These are phyloP conservation scores for Luidia sarsii DNA, from an alignment of 53 echinoderm and acorn worm genomes.

Conservation along the genomic window DNA sequence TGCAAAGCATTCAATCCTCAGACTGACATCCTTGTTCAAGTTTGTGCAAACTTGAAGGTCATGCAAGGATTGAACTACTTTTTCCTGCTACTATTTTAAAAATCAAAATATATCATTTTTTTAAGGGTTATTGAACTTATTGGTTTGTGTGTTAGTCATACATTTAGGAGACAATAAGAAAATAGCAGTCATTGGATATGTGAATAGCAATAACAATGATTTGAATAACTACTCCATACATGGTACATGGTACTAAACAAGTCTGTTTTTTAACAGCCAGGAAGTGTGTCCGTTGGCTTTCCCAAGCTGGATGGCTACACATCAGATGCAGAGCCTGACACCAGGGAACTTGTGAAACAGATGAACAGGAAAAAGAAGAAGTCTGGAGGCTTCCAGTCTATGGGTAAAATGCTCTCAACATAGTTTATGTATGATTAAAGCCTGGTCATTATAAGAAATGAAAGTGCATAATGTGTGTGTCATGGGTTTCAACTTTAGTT, in stretches of 20 bases:
- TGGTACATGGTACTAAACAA: neutral
- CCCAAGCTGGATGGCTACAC: constrained; percentile 88
- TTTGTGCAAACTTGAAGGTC: no score
- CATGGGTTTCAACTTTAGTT: no score
- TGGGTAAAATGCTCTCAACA: no score
- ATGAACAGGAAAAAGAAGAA: constrained; percentile 95
- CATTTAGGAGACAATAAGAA: no score
- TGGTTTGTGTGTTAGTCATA: no score
- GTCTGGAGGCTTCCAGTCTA: constrained; percentile 97
- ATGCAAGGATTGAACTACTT: neutral
- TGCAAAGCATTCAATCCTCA: no score
- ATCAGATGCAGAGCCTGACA: constrained; percentile 87
- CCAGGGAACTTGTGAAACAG: constrained; percentile 70
- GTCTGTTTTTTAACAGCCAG: constrained; percentile 3
- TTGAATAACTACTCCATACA: neutral
- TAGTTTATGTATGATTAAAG: no score
- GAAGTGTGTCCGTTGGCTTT: constrained; percentile 75
- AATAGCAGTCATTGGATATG: no score
- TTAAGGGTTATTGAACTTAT: neutral
- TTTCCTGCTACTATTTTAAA: neutral
- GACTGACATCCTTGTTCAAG: no score
- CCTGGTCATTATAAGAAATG: no score
- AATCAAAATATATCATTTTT: neutral
- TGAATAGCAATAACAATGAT: neutral
- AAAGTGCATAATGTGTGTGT: no score